phyloP scores from a whole-genome alignment of 2,113 vertebrate genomes.

The Chaetodon auriga region DNA sequence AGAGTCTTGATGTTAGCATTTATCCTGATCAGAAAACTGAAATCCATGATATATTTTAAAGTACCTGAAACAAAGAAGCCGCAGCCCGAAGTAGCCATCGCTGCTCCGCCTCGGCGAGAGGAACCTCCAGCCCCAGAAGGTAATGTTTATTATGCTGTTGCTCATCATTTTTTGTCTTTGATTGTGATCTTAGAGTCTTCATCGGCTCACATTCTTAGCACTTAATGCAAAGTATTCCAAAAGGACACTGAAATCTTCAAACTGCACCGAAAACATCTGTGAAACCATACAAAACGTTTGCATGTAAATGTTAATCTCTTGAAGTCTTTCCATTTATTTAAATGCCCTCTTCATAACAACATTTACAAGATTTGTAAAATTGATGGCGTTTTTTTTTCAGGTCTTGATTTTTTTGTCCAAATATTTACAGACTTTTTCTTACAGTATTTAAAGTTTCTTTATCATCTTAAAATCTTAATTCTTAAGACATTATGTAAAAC shows the following conservation, averaged over 20 bases:
- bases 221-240: not conserved
- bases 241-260: too few relatives aligned
- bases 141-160: slow-evolving; percentile 63
- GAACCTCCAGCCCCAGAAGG: slow-evolving; percentile 83
- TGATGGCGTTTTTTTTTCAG: too few relatives aligned
- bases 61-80: slow-evolving; percentile 79
- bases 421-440: too few relatives aligned
- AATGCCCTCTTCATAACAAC: too few relatives aligned
- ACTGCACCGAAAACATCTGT: too few relatives aligned
- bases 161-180: slow-evolving; percentile 5
- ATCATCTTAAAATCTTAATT: not conserved
- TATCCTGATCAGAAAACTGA: slow-evolving; percentile 35
- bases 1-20: slow-evolving; percentile 11
- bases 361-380: too few relatives aligned
- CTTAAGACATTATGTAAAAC: not conserved
- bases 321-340: too few relatives aligned
- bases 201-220: slow-evolving; percentile 24
- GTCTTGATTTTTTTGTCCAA: too few relatives aligned
- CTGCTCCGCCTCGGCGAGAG: slow-evolving; percentile 78
- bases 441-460: not conserved
- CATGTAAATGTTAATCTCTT: too few relatives aligned
- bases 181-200: slow-evolving; percentile 10
- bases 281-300: too few relatives aligned
- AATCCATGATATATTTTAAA: slow-evolving; percentile 75
- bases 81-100: slow-evolving; percentile 67